Base-by-base conservation (phyloP, 1,140 invertebrate species). In the Heliconius hermathena region DNA sequence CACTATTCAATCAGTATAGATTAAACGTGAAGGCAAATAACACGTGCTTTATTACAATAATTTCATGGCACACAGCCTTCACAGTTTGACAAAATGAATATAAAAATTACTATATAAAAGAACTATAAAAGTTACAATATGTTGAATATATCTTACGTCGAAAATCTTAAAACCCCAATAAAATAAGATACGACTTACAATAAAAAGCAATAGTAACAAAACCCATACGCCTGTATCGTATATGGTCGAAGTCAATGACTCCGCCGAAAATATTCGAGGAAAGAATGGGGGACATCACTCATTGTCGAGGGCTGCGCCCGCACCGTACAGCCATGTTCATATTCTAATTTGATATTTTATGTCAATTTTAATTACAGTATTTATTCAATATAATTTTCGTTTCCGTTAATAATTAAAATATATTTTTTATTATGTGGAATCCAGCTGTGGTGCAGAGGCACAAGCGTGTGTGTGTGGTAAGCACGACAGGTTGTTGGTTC, bases 201-300 rank as follows among this genome's bases (percentile, higher is more conserved):
- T 66, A 66, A 66, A 66, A 66, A 66, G 26, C 60, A 26, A 66
- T 66, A 60, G 54, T 33, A 52, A 52, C 29, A 71, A 75, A 79
- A 36, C 22, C 36, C 60, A 57, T 71, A 71, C 73, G 57, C 22
- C 22, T 16, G 38, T 71, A 49, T 46, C 22, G 60, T 66, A 26
- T 66, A 66, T 66, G 76, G n/a, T 49, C 26, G 71, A 76, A 82
- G 89, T 90, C 87, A 87, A 82, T 86, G 89, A 88, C 88, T 82
- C 73, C 54, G 76, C 82, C 83, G 82, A 85, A 87, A 85, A 87
- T 87, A 88, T 86, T 88, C 81, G 76, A 79, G 73, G 57, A 82
- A 87, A 88, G 87, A 88, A 88, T 89, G 85, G 85, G 79, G 81
- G 83, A 83, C 80, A 87, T 90, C 85, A 82, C 76, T 90, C 88